Evolutionary conservation across 2,113 vertebrate genomes (phyloP), one percentile per base, ranked within the genome.

Genomic region (Colaptes auratus): DNA sequence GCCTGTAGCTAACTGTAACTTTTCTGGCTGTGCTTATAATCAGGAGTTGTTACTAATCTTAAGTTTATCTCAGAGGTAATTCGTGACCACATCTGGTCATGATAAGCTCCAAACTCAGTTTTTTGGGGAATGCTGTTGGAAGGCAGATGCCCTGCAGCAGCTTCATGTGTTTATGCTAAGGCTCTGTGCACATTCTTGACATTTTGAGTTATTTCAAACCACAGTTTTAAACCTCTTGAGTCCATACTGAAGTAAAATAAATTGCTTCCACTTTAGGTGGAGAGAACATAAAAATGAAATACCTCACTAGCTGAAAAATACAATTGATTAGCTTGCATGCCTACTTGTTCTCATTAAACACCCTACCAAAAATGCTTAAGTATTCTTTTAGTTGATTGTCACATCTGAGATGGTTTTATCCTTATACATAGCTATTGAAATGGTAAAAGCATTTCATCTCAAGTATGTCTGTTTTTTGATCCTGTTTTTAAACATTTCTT

Each of bases 101-200:
- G 30, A 55, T 23, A 52, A n/a, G 19, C 30, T 85, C 35, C 53
- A 67, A 36, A n/a, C 13, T 35, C 31, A n/a, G 19, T 74, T 4
- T 74, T 78, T 69, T 42, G 21, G 27, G 52, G 76, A 77, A 59
- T 7, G 36, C 33, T 81, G 13, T 71, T 73, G 67, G 21, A 60
- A 88, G n/a, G n/a, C n/a, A 58, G 18, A 25, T 84, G 31, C 36
- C 18, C 20, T 59, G 48, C 66, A 65, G 50, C 18, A 78, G 14
- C 16, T 7, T 7, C 8, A 31, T 0, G 1, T 2, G 0, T 88
- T 80, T 59, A 24, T 56, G 27, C 56, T 73, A 64, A 21, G 15
- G 28, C 16, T 73, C 11, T 56, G 36, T 59, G 21, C 23, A 21
- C 11, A 1, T 58, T 80, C 24, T 42, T 80, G 63, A 27, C 19